Evolutionary conservation across 2,113 vertebrate genomes (phyloP), one percentile per base, ranked within the genome.

Genomic region (Marmota monax): DNA sequence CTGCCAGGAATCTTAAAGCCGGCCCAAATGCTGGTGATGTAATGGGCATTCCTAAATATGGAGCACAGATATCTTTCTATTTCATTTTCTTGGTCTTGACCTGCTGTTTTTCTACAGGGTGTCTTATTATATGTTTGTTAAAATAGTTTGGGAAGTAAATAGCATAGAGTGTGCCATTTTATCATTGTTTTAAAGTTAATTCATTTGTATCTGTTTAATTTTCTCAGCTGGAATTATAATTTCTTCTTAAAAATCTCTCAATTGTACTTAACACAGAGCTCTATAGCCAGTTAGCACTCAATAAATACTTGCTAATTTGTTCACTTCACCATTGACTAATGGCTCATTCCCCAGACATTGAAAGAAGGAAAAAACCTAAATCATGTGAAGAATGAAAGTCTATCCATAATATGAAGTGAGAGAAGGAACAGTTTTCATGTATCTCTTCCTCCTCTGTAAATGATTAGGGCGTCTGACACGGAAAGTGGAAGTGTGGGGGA

Each of bases 281-380:
- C 88, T 80, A 69, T 69, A 88, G 73, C 56, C 56, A 93, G 84
- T 92, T 96, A 95, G 37, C 78, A 74, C 56, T 97, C 88, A 92
- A 56, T 94, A 96, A 94, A 94, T 88, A 92, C 82, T 90, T 94
- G 94, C 32, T 97, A 94, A 96, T 96, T 96, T 97, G 89, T 67
- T 94, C 73, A 51, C 37, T 84, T 98, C 42, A 39, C 61, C 63
- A 84, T 88, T 82, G 77, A 83, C 85, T 76, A 88, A 88, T 79
- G 67, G 88, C 85, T 91, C 63, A 91, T 88, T 95, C 92, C 48
- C 91, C 95, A 94, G 65, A 70, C 37, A 86, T 14, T 83, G 80
- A 91, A 79, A 90, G 56, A 73, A 80, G 42, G 11, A 37, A n/a
- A 80, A 67, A 90, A 25, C 37, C 88, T 56, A 84, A 92, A 34